Percentiles rank a stretch among this genome's conserved stretches.
Evolutionary conservation across 2,888 invertebrate genomes (phyloP).

Genomic region (Adelognathus sp.): DNA sequence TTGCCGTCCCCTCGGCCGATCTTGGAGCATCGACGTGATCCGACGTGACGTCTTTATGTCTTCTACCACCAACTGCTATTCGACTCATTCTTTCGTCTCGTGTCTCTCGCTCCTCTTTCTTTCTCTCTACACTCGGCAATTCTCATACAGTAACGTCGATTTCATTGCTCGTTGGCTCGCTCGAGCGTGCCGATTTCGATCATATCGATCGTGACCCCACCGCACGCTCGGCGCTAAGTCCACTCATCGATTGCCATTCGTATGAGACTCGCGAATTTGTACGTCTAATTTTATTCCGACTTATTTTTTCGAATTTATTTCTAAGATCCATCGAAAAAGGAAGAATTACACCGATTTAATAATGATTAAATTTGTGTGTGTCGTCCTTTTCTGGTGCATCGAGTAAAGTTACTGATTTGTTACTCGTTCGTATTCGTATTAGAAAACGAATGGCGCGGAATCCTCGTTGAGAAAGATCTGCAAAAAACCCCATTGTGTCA

Average conservation of each 20-base stretch:
- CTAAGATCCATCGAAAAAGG: not conserved
- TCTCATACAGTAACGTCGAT: conserved; percentile 25
- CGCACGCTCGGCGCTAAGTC: conserved; percentile 14
- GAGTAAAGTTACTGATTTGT: too few species aligned
- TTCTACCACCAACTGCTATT: conserved; percentile 51
- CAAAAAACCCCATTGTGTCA: too few species aligned
- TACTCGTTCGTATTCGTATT: too few species aligned
- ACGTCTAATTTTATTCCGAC: not conserved
- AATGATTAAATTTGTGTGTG: too few species aligned
- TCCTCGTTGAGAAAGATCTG: too few species aligned
- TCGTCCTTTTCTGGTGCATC: too few species aligned
- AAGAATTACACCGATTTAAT: too few species aligned
- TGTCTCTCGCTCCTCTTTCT: conserved; percentile 44
- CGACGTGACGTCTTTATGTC: conserved; percentile 71
- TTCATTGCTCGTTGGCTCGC: conserved; percentile 11
- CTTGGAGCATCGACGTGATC: conserved; percentile 73
- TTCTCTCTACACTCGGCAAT: too few species aligned
- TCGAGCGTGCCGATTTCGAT: conserved; percentile 52
- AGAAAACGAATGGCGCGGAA: too few species aligned
- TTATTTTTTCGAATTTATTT: not conserved
- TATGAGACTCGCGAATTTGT: conserved; percentile 25
- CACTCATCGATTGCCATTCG: conserved; percentile 36
- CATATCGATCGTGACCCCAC: conserved; percentile 54
- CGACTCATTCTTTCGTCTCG: conserved; percentile 50
- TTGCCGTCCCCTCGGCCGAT: conserved; percentile 57